These are phyloP conservation scores for Muscicapa striata DNA, from an alignment of 2,797 vertebrate species.

Conservation along the genomic window DNA sequence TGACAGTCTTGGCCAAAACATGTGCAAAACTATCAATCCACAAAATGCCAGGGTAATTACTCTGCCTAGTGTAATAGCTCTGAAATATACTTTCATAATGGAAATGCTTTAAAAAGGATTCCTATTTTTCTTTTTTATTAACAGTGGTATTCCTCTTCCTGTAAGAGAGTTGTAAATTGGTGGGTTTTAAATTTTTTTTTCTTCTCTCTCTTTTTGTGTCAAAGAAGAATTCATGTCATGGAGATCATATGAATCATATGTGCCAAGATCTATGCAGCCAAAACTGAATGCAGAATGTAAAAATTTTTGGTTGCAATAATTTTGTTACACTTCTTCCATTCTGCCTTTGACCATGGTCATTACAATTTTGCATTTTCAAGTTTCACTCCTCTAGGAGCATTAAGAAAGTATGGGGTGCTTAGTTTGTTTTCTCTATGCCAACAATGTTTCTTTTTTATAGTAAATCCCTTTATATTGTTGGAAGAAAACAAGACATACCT, in stretches of 20 bases:
- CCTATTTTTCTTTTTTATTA: not conserved
- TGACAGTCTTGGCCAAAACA: constrained; percentile 4
- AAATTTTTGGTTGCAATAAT: not conserved
- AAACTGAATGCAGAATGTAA: not conserved
- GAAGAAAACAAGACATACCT: constrained; percentile 24
- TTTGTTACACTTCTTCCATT: not conserved
- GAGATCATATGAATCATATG: not conserved
- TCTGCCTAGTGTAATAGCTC: not conserved
- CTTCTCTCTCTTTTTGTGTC: not conserved
- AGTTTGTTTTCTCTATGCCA: not conserved
- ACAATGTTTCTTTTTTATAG: not conserved
- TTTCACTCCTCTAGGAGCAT: not conserved
- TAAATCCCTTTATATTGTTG: not conserved
- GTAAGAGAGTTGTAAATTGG: not conserved
- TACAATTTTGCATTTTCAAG: not conserved
- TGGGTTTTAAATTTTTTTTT: not conserved
- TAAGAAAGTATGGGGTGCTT: not conserved
- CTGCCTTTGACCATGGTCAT: not conserved
- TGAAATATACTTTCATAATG: constrained; percentile 21
- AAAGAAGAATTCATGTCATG: not conserved
- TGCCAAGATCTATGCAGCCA: not conserved
- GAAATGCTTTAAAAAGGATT: not conserved
- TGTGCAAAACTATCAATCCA: not conserved
- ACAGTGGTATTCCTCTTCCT: not conserved
- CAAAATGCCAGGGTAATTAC: constrained; percentile 26